Percentiles rank a stretch among this genome's conserved stretches.
These are phyloP conservation scores for Aphidoletes aphidimyza DNA, from an alignment of 2,888 invertebrate species.

Conservation along the genomic window DNA sequence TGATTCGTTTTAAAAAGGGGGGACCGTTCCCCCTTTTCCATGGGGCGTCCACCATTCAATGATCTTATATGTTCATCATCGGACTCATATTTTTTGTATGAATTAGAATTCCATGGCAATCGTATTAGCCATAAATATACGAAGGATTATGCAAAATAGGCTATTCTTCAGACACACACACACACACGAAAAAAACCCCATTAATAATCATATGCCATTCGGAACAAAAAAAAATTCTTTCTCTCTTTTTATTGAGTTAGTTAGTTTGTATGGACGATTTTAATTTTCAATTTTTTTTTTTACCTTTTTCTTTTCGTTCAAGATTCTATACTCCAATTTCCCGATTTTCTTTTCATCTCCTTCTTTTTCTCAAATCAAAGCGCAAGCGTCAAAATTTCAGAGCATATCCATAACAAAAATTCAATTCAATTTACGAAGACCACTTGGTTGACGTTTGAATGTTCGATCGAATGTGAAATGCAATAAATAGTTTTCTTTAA, in stretches of 20 bases:
- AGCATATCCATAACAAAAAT: too few relatives aligned
- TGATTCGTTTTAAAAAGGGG: neutral
- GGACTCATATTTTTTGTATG: neutral
- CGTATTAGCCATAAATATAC: neutral
- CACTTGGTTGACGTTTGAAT: too few relatives aligned
- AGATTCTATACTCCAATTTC: neutral
- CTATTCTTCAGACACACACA: neutral
- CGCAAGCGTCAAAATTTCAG: too few relatives aligned
- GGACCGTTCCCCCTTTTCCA: neutral
- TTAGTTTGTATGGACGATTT: neutral
- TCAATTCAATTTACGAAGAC: too few relatives aligned
- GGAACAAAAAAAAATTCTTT: neutral
- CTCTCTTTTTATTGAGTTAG: neutral
- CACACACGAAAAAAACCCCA: too few relatives aligned
- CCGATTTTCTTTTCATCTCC: too few relatives aligned
- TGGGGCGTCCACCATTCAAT: neutral
- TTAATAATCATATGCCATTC: constrained; percentile 27
- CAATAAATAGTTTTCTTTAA: too few relatives aligned
- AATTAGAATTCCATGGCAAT: neutral
- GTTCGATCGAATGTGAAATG: too few relatives aligned
- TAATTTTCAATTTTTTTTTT: neutral
- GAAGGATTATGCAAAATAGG: neutral
- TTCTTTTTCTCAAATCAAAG: too few relatives aligned
- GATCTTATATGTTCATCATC: neutral
- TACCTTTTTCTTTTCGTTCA: neutral